A percentile compares a stretch with the other conserved stretches of the same genome.
Evolutionary conservation across 92 coral and sea anemone species (phyloP).

Genomic region (Porites lobata): DNA sequence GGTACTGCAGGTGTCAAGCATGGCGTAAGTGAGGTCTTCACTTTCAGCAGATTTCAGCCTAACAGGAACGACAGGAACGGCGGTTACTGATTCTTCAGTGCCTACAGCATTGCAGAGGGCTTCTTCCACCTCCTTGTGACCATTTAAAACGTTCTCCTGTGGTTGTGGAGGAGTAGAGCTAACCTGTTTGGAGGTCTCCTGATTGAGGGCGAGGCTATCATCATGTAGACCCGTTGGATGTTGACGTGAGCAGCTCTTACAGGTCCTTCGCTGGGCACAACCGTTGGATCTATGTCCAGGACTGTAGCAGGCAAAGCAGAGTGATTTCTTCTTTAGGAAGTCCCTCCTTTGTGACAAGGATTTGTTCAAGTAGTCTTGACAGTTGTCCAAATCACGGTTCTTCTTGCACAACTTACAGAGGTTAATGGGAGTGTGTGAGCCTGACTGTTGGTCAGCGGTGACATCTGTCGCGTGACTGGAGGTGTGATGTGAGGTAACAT

Average conservation of each 20-base stretch:
- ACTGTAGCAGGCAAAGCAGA: conserved; percentile 46
- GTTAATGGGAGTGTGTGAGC: not conserved
- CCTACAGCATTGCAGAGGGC: conserved; percentile 41
- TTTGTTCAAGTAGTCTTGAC: conserved; percentile 22
- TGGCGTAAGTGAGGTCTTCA: conserved; percentile 57
- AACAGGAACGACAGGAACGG: conserved; percentile 66
- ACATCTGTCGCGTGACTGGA: not conserved
- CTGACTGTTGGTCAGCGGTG: not conserved
- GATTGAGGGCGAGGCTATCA: conserved; percentile 35
- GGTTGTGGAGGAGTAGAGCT: not conserved
- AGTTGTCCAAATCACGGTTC: conserved; percentile 45
- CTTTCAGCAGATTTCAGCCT: conserved; percentile 29
- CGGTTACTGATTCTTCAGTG: not conserved
- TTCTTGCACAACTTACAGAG: conserved; percentile 26
- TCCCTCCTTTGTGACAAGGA: conserved; percentile 28
- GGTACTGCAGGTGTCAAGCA: conserved; percentile 69
- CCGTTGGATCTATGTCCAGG: conserved; percentile 55
- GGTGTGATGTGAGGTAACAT: not conserved
- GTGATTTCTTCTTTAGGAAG: conserved; percentile 32
- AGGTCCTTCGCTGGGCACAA: conserved; percentile 23
- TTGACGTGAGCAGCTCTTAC: conserved; percentile 25
- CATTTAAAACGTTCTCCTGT: not conserved
- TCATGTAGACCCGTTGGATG: conserved; percentile 65
- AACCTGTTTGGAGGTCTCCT: not conserved
- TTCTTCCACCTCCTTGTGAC: not conserved